Conservation (phyloP, 2,113 vertebrate species). For the Gracilinanus agilis region DNA sequence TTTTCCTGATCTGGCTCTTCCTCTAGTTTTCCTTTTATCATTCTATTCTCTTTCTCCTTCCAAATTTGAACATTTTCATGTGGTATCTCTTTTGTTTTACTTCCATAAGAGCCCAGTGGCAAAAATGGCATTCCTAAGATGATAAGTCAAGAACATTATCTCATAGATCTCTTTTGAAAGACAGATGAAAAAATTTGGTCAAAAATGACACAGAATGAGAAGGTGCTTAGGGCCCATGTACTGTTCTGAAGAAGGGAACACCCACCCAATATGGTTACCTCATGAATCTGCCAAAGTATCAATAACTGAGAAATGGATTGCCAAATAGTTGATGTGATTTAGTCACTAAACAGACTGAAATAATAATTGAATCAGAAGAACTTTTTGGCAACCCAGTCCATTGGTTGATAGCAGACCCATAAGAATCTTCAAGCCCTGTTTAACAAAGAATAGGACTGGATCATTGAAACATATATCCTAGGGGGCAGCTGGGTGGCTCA, state of each 20-base stretch:
- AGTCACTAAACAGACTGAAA: background rate
- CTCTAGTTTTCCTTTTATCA: background rate
- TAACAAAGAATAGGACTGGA: background rate
- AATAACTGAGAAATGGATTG: background rate
- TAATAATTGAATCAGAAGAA: background rate
- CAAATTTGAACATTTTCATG: background rate
- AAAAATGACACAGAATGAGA: background rate
- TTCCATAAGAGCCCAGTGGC: background rate
- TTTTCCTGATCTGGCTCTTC: background rate
- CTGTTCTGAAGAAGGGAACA: background rate
- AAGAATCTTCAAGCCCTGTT: background rate
- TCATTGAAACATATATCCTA: background rate
- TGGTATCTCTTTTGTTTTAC: background rate
- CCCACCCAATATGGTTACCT: background rate
- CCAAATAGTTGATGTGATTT: background rate
- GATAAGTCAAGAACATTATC: background rate
- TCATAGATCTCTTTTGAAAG: background rate
- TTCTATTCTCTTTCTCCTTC: background rate
- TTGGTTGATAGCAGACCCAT: background rate
- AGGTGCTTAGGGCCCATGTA: background rate
- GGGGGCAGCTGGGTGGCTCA: no score
- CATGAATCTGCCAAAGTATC: background rate
- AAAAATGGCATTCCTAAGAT: background rate
- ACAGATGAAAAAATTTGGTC: background rate
- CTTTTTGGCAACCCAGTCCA: background rate